Evolutionary conservation across 2,797 vertebrate genomes (phyloP).

Genomic region (Argya squamiceps): DNA sequence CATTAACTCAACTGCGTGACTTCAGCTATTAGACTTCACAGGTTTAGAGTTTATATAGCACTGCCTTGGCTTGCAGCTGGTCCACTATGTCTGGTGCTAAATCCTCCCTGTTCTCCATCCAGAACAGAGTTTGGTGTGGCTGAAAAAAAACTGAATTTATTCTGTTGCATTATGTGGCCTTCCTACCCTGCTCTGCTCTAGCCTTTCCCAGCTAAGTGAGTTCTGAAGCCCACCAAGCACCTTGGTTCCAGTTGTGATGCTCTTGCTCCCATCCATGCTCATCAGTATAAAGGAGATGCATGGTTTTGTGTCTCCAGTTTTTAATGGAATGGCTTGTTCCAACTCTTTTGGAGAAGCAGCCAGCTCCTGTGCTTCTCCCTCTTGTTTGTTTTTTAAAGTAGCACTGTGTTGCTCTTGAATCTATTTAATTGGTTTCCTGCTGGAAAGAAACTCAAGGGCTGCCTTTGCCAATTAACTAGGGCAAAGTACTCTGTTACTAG

Average conservation of each 20-base stretch:
- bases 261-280: background rate
- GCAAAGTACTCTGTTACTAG: background rate
- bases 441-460: background rate
- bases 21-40: background rate
- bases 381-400: background rate
- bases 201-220: background rate
- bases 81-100: background rate
- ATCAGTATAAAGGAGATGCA: background rate
- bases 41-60: background rate
- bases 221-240: background rate
- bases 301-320: background rate
- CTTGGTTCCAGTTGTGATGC: background rate
- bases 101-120: background rate
- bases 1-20: background rate
- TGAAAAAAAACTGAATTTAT: background rate
- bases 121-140: background rate
- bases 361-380: background rate
- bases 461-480: background rate
- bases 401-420: background rate
- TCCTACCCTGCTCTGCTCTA: background rate
- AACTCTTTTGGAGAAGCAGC: background rate
- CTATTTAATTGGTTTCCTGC: slow-evolving; percentile 4
- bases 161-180: background rate
- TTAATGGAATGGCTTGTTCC: background rate
- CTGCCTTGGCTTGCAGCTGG: background rate